Conservation (phyloP, 2,797 vertebrate species). For the Acipenser oxyrinchus region DNA sequence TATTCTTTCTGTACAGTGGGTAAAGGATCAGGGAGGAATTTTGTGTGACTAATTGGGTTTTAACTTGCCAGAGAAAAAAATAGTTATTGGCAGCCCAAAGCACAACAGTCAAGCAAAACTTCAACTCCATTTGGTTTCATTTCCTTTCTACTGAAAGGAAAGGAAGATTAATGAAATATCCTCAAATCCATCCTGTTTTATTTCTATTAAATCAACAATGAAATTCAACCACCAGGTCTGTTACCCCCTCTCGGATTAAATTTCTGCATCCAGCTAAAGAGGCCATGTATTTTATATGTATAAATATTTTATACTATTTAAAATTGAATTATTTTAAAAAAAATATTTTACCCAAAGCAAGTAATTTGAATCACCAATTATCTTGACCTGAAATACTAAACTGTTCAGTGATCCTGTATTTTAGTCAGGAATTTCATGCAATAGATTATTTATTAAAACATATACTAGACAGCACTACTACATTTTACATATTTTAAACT, state of each 20-base stretch:
- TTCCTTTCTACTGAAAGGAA: slow-evolving; percentile 89
- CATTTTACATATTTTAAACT: no score
- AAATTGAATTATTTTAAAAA: slow-evolving; percentile 52
- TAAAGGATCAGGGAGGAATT: slow-evolving; percentile 75
- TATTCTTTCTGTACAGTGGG: slow-evolving; percentile 53
- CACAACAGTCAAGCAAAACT: slow-evolving; percentile 54
- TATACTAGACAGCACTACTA: no score
- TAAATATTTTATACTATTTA: slow-evolving; percentile 23
- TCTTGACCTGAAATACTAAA: no score
- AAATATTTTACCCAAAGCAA: neutral
- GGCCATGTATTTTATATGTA: slow-evolving; percentile 24
- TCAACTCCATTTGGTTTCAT: slow-evolving; percentile 84
- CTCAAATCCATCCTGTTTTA: slow-evolving; percentile 93
- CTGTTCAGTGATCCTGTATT: no score
- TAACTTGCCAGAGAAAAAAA: slow-evolving; percentile 68
- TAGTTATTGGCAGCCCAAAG: slow-evolving; percentile 66
- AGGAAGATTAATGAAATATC: slow-evolving; percentile 97
- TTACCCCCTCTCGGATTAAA: slow-evolving; percentile 63
- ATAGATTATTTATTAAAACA: no score
- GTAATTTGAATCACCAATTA: neutral
- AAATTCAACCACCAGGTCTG: slow-evolving; percentile 76
- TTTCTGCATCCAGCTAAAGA: slow-evolving; percentile 62
- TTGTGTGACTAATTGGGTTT: slow-evolving; percentile 81
- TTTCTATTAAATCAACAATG: slow-evolving; percentile 95
- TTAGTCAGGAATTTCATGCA: no score